A percentile compares a stretch with the other conserved stretches of the same genome.
These are phyloP conservation scores for Macheiramphus alcinus DNA, from an alignment of 2,113 vertebrate species.

Conservation along the genomic window DNA sequence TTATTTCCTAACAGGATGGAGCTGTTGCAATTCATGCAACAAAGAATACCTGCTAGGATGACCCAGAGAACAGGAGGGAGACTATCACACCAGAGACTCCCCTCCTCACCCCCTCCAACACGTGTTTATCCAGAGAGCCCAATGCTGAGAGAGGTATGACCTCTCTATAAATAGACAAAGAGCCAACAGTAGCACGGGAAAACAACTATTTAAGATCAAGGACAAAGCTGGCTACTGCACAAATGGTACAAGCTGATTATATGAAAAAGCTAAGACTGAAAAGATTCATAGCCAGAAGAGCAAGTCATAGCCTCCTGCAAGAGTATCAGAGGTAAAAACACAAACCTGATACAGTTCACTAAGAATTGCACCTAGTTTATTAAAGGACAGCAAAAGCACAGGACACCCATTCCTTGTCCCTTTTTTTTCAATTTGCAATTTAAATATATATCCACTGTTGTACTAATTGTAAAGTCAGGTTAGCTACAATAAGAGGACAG, in stretches of 20 bases:
- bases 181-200: slow-evolving; percentile 50
- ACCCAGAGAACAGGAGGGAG: background rate
- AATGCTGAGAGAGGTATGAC: slow-evolving; percentile 11
- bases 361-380: background rate
- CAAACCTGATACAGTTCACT: background rate
- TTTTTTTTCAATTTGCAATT: background rate
- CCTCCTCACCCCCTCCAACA: background rate
- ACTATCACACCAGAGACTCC: background rate
- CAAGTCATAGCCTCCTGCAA: background rate
- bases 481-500: background rate
- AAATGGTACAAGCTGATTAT: background rate
- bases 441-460: background rate
- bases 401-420: background rate
- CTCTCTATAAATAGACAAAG: slow-evolving; percentile 58
- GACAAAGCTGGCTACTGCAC: slow-evolving; percentile 39
- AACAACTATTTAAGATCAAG: slow-evolving; percentile 56
- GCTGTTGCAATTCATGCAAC: background rate
- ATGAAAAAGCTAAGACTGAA: background rate
- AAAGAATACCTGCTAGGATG: background rate
- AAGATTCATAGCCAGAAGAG: background rate
- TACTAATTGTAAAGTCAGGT: background rate
- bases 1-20: background rate
- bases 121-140: slow-evolving; percentile 19
- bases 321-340: background rate
- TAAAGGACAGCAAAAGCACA: background rate